Percentiles rank a stretch among this genome's conserved stretches.
Evolutionary conservation across 2,888 invertebrate genomes (phyloP).

Genomic region (Pseudococcus longispinus): DNA sequence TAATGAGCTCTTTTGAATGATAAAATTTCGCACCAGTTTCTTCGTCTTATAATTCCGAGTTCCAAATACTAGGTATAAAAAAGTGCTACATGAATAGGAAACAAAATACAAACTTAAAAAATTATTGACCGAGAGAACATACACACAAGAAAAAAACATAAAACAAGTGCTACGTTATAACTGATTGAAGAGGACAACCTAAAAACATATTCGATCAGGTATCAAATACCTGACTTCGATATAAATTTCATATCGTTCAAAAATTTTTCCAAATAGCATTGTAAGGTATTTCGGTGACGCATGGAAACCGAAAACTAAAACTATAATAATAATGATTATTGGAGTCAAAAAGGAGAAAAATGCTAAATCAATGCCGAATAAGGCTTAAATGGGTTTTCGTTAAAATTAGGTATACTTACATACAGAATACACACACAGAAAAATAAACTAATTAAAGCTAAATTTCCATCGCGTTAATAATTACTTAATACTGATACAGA

Average conservation of each 20-base stretch:
- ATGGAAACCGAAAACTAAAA: background rate
- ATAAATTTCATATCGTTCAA: background rate
- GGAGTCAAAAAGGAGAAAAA: background rate
- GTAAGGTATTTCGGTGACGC: background rate
- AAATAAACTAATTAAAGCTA: slow-evolving; percentile 19
- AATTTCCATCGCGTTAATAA: slow-evolving; percentile 12
- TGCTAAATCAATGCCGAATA: background rate
- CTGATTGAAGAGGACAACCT: slow-evolving; percentile 11
- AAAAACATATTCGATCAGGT: background rate
- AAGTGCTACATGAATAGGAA: slow-evolving; percentile 12
- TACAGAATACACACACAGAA: background rate
- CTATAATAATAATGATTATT: background rate
- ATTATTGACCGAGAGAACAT: background rate
- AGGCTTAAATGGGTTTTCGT: background rate
- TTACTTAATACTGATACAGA: slow-evolving; percentile 38
- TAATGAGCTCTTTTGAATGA: background rate
- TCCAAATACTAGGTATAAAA: background rate
- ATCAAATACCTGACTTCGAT: background rate
- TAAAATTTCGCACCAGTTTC: background rate
- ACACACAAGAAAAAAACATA: background rate
- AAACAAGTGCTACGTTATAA: slow-evolving; percentile 3
- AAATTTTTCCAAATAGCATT: background rate
- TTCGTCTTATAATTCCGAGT: background rate
- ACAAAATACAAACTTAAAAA: slow-evolving; percentile 21
- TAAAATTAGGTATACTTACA: background rate